phyloP scores from a whole-genome alignment of 2,888 invertebrate species.

The Stenichneumon culpator region DNA sequence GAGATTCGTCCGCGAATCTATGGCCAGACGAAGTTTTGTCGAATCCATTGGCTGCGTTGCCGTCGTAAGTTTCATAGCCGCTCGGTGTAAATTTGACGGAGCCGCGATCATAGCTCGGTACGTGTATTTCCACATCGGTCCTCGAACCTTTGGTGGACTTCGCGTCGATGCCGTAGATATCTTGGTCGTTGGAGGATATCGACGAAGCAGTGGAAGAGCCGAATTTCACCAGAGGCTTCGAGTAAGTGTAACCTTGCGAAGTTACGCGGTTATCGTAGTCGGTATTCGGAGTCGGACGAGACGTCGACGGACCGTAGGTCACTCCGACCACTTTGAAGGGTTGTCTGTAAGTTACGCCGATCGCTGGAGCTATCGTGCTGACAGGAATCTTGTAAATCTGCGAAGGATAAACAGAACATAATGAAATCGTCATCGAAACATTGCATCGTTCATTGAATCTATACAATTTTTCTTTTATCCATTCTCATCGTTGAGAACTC shows the following conservation, averaged over 20 bases:
- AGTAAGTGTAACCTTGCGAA: constrained; percentile 66
- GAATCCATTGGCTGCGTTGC: constrained; percentile 37
- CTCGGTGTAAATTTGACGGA: constrained; percentile 76
- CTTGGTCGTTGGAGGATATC: constrained; percentile 52
- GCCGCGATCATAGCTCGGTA: constrained; percentile 78
- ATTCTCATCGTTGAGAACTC: no score
- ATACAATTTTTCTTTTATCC: neutral
- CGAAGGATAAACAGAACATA: constrained; percentile 7
- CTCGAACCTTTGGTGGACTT: constrained; percentile 57
- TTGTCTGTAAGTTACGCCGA: constrained; percentile 74
- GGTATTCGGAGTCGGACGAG: constrained; percentile 38
- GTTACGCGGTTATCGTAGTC: constrained; percentile 22
- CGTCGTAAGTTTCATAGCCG: constrained; percentile 68
- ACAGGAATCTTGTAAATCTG: constrained; percentile 70
- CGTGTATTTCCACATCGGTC: constrained; percentile 71
- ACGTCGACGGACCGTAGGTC: constrained; percentile 66
- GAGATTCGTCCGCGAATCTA: constrained; percentile 57
- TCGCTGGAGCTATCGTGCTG: constrained; percentile 72
- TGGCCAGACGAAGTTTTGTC: constrained; percentile 48
- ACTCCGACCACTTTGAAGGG: constrained; percentile 73
- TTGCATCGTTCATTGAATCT: neutral
- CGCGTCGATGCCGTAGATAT: constrained; percentile 8
- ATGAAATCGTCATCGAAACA: neutral
- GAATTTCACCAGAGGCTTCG: constrained; percentile 67
- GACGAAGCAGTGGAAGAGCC: constrained; percentile 67